Evolutionary conservation across 2,113 vertebrate species (phyloP).

Genomic region (Erpornis zantholeuca): DNA sequence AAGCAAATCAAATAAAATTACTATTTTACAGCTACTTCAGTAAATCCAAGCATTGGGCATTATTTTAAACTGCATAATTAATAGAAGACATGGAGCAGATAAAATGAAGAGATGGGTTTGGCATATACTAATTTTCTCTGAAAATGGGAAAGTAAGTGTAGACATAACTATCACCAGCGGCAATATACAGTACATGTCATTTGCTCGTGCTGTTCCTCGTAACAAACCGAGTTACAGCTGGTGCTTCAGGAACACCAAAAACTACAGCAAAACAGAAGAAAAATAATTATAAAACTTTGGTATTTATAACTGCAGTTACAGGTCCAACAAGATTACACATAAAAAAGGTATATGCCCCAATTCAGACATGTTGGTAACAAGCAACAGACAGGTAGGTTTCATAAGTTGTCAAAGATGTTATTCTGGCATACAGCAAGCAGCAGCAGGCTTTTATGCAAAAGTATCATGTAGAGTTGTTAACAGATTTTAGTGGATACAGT

Average conservation of each 20-base stretch:
- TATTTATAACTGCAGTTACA: constrained; percentile 66
- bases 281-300: constrained; percentile 58
- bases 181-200: constrained; percentile 67
- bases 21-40: constrained; percentile 38
- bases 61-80: constrained; percentile 28
- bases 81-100: constrained; percentile 2
- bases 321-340: constrained; percentile 73
- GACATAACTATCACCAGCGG: constrained; percentile 39
- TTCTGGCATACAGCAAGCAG: constrained; percentile 85
- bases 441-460: constrained; percentile 89
- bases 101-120: background rate
- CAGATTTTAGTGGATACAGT: constrained; percentile 85
- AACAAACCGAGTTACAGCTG: constrained; percentile 67
- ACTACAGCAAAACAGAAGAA: constrained; percentile 69
- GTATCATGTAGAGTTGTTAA: constrained; percentile 84
- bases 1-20: constrained; percentile 37
- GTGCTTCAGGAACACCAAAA: constrained; percentile 63
- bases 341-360: constrained; percentile 77
- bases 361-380: constrained; percentile 70
- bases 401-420: constrained; percentile 80
- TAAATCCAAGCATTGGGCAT: constrained; percentile 41
- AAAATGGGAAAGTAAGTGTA: constrained; percentile 23
- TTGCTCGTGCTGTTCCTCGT: constrained; percentile 61
- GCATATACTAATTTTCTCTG: constrained; percentile 38
- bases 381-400: constrained; percentile 74